Conservation (phyloP, 2,113 vertebrate genomes). For the Cricetomys ansorgei region DNA sequence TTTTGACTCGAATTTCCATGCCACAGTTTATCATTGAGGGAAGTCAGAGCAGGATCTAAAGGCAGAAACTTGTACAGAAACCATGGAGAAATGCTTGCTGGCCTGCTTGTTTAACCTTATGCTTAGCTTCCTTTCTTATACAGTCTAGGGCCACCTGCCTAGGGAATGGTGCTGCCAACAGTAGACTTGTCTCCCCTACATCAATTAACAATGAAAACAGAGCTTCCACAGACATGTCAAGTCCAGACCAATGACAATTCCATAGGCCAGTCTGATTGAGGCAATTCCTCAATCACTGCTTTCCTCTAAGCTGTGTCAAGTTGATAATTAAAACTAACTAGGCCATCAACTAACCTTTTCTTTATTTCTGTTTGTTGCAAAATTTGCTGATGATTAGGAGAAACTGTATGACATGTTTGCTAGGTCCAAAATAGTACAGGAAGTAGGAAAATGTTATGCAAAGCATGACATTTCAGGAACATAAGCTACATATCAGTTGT, state of each 20-base stretch:
- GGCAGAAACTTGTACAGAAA: neutral
- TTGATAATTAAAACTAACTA: neutral
- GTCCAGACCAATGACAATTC: too few species aligned
- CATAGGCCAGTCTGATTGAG: neutral
- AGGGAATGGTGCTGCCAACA: neutral
- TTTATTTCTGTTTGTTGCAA: neutral
- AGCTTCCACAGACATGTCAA: neutral
- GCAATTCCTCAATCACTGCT: neutral
- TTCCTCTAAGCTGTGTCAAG: neutral
- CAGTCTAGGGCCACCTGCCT: neutral
- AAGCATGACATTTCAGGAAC: neutral
- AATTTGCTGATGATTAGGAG: neutral
- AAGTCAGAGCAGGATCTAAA: neutral
- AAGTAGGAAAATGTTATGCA: neutral
- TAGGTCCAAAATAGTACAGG: neutral
- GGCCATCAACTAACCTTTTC: neutral
- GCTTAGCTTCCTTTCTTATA: neutral
- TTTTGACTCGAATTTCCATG: neutral
- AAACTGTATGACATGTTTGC: neutral
- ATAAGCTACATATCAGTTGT: neutral
- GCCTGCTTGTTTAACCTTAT: neutral
- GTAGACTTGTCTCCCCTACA: neutral
- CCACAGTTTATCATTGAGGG: neutral
- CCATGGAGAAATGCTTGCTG: neutral
- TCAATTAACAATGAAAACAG: neutral